Base-by-base conservation (phyloP, 35 echinoderm and acorn worm species). In the Apostichopus californicus region DNA sequence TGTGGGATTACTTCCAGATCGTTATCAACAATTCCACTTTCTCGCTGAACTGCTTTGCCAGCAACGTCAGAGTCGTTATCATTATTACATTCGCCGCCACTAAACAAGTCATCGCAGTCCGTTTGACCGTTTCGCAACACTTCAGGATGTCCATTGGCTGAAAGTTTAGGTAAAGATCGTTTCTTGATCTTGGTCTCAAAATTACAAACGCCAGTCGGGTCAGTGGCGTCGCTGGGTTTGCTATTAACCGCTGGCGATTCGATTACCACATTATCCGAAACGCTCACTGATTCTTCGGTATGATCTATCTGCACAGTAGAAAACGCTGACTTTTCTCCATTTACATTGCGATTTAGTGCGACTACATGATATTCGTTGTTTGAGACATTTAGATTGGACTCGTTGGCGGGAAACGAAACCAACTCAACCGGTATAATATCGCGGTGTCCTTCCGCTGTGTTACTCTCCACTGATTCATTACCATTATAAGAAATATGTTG, bases 301-400 rank as follows among this genome's bases (percentile, higher is more conserved):
- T 75, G 71, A 22, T 7, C 15, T 75, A 8, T 54, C 58, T 18
- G n/a, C 6, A 58, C 81, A 6, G 7, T 11, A 58, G 81, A 56
- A 60, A 85, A 85, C 14, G 81, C 81, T 58, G 81, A 85, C n/a
- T 22, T 85, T 5, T n/a, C 3, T 58, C 81, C 13, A 58, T 85
- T 85, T 56, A 52, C 57, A n/a, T 58, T 23, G 81, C 58, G 54
- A 85, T 85, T 75, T 22, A 75, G 15, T 7, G 71, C 17, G 17
- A 24, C 20, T 22, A 22, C 7, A 18, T 22, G 6, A 2, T 8
- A 18, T 22, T 18, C 20, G 12, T 61, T 12, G 6, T 61, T 3
- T 75, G 17, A 7, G 20, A 8, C 71, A 75, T 22, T 7, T 14
- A 18, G 0, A 7, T n/a, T 7, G 14, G 71, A 7, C 17, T 14